Evolutionary conservation across 30 jellyfish, hydroid and myxozoan genomes (phyloP), one percentile per base, ranked within the genome.

Genomic region (Turritopsis rubra): DNA sequence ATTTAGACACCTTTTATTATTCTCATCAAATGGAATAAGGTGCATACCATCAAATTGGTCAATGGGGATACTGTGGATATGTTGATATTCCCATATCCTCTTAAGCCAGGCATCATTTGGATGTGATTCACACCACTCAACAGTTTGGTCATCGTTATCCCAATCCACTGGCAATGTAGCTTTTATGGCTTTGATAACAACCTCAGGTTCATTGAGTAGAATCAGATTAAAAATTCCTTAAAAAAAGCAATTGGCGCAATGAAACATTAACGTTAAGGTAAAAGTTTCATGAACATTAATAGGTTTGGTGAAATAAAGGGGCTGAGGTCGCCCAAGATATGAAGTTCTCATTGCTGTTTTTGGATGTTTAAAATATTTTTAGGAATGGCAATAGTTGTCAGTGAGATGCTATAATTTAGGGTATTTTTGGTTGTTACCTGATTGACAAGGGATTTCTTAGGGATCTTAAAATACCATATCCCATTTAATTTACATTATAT

Each of bases 1-100:
- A 53, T 41, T 22, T 29, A 80, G 52, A 28, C 20, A 80, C 18
- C 28, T 52, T n/a, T 30, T 21, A 8, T 25, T 52, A 3, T 65
- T 18, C 29, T 80, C 28, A 0, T 0, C n/a, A 22, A 26, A 21
- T 7, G 89, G 92, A 18, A 89, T 78, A 7, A 89, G 22, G 4
- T 92, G 90, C 52, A 89, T 21, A n/a, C 96, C 96, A 17, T 84
- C 85, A 22, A 89, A 53, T 20, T 30, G 5, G 27, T n/a, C 72
- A 1, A 83, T 26, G 1, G 85, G 18, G 21, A 74, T 71, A 1
- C 83, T 66, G 28, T 65, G 29, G 25, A 30, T 41, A 17, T 72
- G 72, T 28, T 54, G 29, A 65, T 88, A 66, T 19, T 29, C 76
- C 96, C 91, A 88, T 30, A 88, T 31, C 21, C 65, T 20, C 19